phyloP scores from a whole-genome alignment of 2,113 vertebrate genomes.

The Fukomys damarensis region DNA sequence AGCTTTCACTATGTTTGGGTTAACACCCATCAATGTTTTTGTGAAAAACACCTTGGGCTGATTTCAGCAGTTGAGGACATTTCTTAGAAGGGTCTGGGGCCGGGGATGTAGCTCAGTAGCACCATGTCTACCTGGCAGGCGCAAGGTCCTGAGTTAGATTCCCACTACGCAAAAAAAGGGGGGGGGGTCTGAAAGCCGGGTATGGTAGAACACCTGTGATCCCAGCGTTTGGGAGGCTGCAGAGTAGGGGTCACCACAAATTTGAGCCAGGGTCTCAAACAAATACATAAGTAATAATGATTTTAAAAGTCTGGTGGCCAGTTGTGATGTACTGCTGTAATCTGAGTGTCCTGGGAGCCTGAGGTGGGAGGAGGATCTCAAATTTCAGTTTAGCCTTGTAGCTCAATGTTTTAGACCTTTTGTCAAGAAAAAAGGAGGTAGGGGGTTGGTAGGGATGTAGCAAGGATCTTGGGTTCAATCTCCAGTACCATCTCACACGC shows the following conservation, averaged over 20 bases:
- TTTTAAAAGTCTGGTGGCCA: neutral
- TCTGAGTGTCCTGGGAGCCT: neutral
- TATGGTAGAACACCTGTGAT: neutral
- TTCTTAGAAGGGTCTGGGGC: neutral
- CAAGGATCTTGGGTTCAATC: neutral
- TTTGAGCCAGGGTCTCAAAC: neutral
- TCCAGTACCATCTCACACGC: neutral
- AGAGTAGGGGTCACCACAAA: neutral
- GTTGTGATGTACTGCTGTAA: neutral
- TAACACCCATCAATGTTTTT: neutral
- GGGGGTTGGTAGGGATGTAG: neutral
- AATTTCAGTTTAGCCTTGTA: neutral
- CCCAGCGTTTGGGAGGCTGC: neutral
- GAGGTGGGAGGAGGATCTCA: neutral
- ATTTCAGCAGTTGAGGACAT: neutral
- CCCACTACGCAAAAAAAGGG: no score
- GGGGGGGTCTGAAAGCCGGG: neutral
- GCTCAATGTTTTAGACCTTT: neutral
- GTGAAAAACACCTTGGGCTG: neutral
- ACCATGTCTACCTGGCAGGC: no score
- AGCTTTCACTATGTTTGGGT: neutral
- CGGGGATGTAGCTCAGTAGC: no score
- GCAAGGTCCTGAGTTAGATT: no score
- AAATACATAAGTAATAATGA: neutral
- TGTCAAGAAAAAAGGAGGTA: neutral